These are phyloP conservation scores for Coccyzus lansbergi DNA, from an alignment of 2,797 vertebrate species.

Conservation along the genomic window DNA sequence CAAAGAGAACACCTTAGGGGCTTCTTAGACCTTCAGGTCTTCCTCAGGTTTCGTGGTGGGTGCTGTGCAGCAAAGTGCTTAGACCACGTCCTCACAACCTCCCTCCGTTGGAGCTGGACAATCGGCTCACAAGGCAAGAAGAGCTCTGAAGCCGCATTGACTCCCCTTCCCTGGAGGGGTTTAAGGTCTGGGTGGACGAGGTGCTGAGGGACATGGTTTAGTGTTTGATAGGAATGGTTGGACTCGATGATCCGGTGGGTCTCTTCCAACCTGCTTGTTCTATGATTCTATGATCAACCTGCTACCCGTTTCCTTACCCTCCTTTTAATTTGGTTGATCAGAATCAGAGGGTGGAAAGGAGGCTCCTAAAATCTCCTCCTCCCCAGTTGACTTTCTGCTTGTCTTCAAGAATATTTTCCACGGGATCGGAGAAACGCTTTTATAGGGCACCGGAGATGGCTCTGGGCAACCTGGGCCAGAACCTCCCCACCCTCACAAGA, in stretches of 20 bases:
- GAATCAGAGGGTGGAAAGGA: not conserved
- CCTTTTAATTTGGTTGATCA: not conserved
- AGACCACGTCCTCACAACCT: not conserved
- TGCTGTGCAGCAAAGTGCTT: not conserved
- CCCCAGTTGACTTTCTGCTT: not conserved
- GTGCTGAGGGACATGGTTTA: no score
- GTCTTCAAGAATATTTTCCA: not conserved
- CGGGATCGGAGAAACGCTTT: not conserved
- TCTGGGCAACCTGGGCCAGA: no score
- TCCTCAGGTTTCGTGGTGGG: not conserved
- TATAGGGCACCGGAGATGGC: not conserved
- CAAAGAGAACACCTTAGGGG: not conserved
- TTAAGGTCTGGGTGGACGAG: no score
- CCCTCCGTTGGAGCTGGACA: not conserved
- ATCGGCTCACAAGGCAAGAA: not conserved
- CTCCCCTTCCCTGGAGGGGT: no score
- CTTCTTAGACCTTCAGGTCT: not conserved
- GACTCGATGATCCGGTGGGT: no score
- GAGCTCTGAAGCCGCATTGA: not conserved
- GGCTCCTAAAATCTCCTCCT: not conserved
- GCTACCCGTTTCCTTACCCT: not conserved
- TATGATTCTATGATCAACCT: no score
- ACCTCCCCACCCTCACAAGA: no score
- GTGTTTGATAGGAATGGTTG: no score
- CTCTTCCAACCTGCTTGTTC: no score